Percentiles rank a stretch among this genome's conserved stretches.
phyloP scores from a whole-genome alignment of 2,888 invertebrate species.

The Drosophila dives region DNA sequence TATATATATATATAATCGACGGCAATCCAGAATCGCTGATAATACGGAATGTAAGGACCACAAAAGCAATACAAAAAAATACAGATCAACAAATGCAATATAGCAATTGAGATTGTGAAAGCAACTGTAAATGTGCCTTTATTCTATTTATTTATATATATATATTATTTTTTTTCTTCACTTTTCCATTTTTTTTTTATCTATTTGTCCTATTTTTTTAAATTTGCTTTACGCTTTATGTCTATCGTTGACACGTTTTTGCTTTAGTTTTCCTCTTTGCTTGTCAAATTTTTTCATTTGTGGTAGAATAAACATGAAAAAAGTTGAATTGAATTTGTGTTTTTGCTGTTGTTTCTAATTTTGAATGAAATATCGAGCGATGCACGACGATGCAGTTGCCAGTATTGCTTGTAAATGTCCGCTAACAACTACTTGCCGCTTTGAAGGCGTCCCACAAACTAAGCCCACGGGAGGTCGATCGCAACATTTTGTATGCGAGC shows the following conservation, averaged over 20 bases:
- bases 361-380: conserved; percentile 62
- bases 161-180: conserved; percentile 39
- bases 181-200: conserved; percentile 73
- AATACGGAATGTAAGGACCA: conserved; percentile 36
- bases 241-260: conserved; percentile 44
- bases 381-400: conserved; percentile 32
- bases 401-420: conserved; percentile 40
- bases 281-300: conserved; percentile 43
- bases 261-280: conserved; percentile 12
- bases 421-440: conserved; percentile 76
- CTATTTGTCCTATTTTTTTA: conserved; percentile 52
- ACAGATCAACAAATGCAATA: conserved; percentile 34
- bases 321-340: conserved; percentile 36
- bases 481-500: conserved; percentile 72
- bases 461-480: conserved; percentile 77
- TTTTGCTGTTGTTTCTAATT: conserved; percentile 51
- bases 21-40: conserved; percentile 53
- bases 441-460: conserved; percentile 81
- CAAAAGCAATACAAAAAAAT: conserved; percentile 9
- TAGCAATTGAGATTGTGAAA: conserved; percentile 20
- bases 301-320: conserved; percentile 69
- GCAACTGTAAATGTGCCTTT: conserved; percentile 24
- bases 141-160: background rate
- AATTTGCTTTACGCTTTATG: conserved; percentile 38
- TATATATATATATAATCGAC: conserved; percentile 45